Percentiles rank a stretch among this genome's conserved stretches.
Evolutionary conservation across 2,797 vertebrate species (phyloP).

Genomic region (Amniataba percoides): DNA sequence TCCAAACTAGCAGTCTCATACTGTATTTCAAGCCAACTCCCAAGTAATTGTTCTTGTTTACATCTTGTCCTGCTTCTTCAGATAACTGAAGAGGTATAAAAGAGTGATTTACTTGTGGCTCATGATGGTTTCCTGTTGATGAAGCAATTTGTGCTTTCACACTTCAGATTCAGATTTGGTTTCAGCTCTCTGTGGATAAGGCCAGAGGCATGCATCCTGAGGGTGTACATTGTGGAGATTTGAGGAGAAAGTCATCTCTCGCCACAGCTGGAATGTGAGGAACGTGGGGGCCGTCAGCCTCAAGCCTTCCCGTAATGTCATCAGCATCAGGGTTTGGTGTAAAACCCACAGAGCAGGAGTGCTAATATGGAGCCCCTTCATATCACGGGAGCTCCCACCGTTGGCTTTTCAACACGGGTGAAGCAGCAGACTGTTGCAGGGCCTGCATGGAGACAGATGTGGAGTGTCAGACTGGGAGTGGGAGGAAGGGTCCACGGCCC

Average conservation of each 20-base stretch:
- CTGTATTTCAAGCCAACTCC: neutral
- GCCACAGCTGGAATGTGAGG: conserved; percentile 58
- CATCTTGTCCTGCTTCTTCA: neutral
- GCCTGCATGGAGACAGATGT: conserved; percentile 35
- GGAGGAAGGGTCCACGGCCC: conserved; percentile 20
- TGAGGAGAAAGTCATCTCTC: conserved; percentile 27
- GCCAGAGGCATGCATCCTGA: neutral
- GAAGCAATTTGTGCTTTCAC: neutral
- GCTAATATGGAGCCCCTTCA: conserved; percentile 11
- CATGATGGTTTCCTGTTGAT: neutral
- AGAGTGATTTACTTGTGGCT: neutral
- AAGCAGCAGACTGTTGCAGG: conserved; percentile 35
- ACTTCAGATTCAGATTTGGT: neutral
- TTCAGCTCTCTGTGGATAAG: neutral
- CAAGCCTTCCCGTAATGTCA: conserved; percentile 46
- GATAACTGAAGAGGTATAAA: neutral
- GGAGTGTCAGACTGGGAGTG: conserved; percentile 27
- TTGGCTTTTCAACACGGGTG: conserved; percentile 40
- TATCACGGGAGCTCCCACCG: conserved; percentile 33
- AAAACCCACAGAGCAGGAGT: conserved; percentile 33
- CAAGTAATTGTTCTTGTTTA: neutral
- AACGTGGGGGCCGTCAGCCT: conserved; percentile 52
- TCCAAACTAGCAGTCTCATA: neutral
- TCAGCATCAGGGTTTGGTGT: conserved; percentile 27
- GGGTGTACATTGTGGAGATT: conserved; percentile 3